A percentile compares a stretch with the other conserved stretches of the same genome.
These are phyloP conservation scores for Ataeniobius toweri DNA, from an alignment of 2,797 vertebrate genomes.

Conservation along the genomic window DNA sequence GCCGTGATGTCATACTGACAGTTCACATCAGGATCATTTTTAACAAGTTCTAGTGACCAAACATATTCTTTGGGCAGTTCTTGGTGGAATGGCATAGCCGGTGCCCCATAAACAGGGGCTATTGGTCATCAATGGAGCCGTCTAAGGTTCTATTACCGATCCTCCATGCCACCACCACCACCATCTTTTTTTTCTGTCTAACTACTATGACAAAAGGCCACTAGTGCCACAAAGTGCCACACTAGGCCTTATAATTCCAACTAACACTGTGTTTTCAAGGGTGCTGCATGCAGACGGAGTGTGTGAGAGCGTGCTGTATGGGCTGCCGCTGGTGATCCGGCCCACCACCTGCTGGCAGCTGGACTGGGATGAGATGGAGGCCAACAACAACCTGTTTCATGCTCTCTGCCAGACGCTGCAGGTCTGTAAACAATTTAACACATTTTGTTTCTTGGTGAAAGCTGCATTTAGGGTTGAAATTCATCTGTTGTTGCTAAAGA, in stretches of 20 bases:
- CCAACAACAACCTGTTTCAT: conserved; percentile 89
- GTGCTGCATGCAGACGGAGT: conserved; percentile 84
- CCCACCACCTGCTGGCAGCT: conserved; percentile 93
- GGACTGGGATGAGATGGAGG: conserved; percentile 95
- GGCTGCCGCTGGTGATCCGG: conserved; percentile 87
- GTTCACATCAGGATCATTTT: background rate
- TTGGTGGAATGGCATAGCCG: too few species aligned
- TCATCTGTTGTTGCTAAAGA: background rate
- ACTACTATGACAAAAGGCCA: background rate
- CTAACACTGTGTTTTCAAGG: conserved; percentile 70
- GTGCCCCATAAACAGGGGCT: background rate
- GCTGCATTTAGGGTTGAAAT: background rate
- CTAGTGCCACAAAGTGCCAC: background rate
- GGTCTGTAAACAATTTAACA: conserved; percentile 72
- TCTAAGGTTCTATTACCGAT: background rate
- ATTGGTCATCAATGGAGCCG: background rate
- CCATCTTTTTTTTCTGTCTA: background rate
- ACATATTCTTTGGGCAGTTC: background rate
- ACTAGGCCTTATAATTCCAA: background rate
- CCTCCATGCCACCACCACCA: background rate
- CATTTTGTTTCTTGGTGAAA: background rate
- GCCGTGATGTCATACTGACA: background rate
- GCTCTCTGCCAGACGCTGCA: conserved; percentile 88
- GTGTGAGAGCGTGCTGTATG: conserved; percentile 90
- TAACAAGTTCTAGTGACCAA: background rate